Base-by-base conservation (phyloP, 2,113 vertebrate genomes). In the Neoarius graeffei region DNA sequence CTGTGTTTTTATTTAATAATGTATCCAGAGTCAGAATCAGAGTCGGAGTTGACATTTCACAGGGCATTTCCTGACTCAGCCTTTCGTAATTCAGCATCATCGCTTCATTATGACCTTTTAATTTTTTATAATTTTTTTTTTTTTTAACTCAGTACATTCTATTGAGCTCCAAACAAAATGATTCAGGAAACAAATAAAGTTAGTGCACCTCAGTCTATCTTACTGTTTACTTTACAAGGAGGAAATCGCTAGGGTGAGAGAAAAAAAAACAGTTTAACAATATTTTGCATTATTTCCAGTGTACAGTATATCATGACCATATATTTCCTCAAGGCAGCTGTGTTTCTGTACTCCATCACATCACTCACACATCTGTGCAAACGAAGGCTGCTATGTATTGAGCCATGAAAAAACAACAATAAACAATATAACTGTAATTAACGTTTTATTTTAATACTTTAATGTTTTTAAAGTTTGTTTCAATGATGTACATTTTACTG, bases 321-420 rank as follows among this genome's bases (percentile, higher is more conserved):
- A 9, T 52, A 82, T 71, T 81, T 27, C 35, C 27, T 81, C 50
- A 81, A 81, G 85, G 85, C 85, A 87, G 85, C 85, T 87, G 60
- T 71, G 7, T 67, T 71, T 57, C n/a, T 57, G n/a, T 80, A 80
- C 30, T 27, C 30, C 23, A 1, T 64, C 85, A 54, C 10, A 42
- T 81, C 85, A 30, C 69, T 81, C 54, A 73, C 11, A 13, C 35
- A 42, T 85, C 71, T 62, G 57, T 62, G 84, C 64, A 66, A 69
- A 71, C 64, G 5, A 82, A 82, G 54, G 86, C 86, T 87, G 86
- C 79, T 82, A 87, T 66, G 54, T 71, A 82, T 73, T 8, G 62
- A 87, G 85, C 77, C 77, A 59, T 81, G 62, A 15, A 81, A 42
- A 83, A 64, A 66, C 25, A 57, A 9, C 7, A 62, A 48, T 79